Percentiles rank a stretch among this genome's conserved stretches.
phyloP scores from a whole-genome alignment of 2,888 invertebrate genomes.

The Cyaniris semiargus region DNA sequence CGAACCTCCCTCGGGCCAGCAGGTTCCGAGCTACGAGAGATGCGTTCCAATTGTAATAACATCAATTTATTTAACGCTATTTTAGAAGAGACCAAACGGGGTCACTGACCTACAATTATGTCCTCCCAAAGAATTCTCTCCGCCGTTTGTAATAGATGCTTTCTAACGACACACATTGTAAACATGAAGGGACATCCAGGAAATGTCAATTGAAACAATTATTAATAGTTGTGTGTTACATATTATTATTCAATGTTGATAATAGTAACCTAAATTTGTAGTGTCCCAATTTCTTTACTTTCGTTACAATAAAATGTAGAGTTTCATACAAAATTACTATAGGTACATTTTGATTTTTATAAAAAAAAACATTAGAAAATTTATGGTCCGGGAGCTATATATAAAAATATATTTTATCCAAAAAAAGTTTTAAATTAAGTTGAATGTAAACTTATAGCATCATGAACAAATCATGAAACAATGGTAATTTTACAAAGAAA shows the following conservation, averaged over 20 bases:
- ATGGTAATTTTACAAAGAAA: too few relatives aligned
- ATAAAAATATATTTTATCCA: too few relatives aligned
- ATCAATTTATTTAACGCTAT: conserved; percentile 79
- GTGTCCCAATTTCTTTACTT: too few relatives aligned
- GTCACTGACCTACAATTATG: conserved; percentile 78
- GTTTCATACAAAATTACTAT: background rate
- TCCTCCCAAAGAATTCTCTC: conserved; percentile 68
- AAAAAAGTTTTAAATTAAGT: too few relatives aligned
- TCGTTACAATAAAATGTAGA: too few relatives aligned
- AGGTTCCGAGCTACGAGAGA: conserved; percentile 63
- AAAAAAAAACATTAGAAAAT: too few relatives aligned
- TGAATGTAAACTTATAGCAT: too few relatives aligned
- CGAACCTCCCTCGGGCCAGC: conserved; percentile 48
- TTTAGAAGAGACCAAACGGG: conserved; percentile 76
- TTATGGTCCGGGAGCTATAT: too few relatives aligned
- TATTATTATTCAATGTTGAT: conserved; percentile 17
- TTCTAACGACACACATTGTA: conserved; percentile 42
- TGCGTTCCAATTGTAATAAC: conserved; percentile 77
- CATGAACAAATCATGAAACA: too few relatives aligned
- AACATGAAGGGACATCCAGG: conserved; percentile 34
- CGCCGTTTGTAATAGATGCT: conserved; percentile 45
- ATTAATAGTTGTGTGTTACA: conserved; percentile 6
- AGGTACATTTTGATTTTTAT: background rate
- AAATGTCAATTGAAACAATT: conserved; percentile 32
- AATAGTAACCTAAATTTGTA: background rate